Conservation (phyloP, 2,888 invertebrate species). For the Drosophila algonquin region DNA sequence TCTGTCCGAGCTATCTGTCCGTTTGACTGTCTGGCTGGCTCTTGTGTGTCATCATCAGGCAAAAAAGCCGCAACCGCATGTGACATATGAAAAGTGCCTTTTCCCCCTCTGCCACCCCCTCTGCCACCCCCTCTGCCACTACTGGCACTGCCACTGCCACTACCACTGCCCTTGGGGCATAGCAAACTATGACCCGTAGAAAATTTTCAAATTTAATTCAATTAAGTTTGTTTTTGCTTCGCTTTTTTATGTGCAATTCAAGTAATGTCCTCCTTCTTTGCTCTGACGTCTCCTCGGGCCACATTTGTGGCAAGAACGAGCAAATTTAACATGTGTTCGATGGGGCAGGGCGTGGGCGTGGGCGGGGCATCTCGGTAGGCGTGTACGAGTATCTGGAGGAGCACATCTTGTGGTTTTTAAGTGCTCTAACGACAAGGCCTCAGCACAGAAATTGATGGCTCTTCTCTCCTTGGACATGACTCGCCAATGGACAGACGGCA, state of each 20-base stretch:
- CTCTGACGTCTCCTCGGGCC: slow-evolving; percentile 33
- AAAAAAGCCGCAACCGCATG: slow-evolving; percentile 20
- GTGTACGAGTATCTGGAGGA: slow-evolving; percentile 62
- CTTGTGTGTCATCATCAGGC: slow-evolving; percentile 20
- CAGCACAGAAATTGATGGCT: slow-evolving; percentile 71
- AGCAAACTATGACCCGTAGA: slow-evolving; percentile 35
- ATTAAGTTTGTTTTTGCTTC: slow-evolving; percentile 51
- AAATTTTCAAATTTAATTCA: slow-evolving; percentile 69
- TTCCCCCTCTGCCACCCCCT: not conserved
- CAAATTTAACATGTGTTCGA: slow-evolving; percentile 67
- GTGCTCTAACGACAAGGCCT: slow-evolving; percentile 47
- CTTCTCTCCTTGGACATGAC: slow-evolving; percentile 56
- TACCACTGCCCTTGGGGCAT: not conserved
- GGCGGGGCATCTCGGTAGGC: slow-evolving; percentile 7
- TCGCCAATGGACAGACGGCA: slow-evolving; percentile 27
- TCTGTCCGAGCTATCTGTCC: no score
- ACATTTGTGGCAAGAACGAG: slow-evolving; percentile 37
- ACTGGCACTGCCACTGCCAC: not conserved
- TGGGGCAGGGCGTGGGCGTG: not conserved
- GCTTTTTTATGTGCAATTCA: slow-evolving; percentile 23
- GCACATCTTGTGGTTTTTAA: slow-evolving; percentile 72
- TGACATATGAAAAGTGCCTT: slow-evolving; percentile 26
- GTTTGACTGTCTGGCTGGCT: not conserved
- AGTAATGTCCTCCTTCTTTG: slow-evolving; percentile 27
- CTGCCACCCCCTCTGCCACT: no score